phyloP scores from a whole-genome alignment of 2,888 invertebrate genomes.

The Trimorus sp. region DNA sequence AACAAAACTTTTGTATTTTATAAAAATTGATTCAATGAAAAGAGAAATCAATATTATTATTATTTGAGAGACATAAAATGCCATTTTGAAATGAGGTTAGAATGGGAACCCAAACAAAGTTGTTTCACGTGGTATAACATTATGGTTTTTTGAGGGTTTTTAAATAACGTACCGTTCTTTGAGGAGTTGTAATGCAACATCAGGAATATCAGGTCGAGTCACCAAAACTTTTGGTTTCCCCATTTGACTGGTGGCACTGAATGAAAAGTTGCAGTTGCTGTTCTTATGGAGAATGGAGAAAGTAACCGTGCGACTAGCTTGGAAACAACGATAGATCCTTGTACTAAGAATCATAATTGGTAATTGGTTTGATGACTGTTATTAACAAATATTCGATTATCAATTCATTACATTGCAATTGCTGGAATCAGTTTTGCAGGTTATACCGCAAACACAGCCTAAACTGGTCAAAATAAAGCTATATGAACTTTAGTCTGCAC shows the following conservation, averaged over 20 bases:
- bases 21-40: neutral
- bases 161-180: constrained; percentile 83
- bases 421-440: too few relatives aligned
- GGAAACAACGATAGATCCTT: constrained; percentile 18
- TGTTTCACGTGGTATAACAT: too few relatives aligned
- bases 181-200: constrained; percentile 85
- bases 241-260: constrained; percentile 67
- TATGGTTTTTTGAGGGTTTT: constrained; percentile 12
- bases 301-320: constrained; percentile 20
- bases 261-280: constrained; percentile 26
- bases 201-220: constrained; percentile 87
- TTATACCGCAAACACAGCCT: too few relatives aligned
- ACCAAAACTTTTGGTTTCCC: constrained; percentile 86
- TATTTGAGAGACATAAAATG: neutral
- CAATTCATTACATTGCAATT: too few relatives aligned
- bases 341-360: constrained; percentile 21
- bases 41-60: neutral
- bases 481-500: too few relatives aligned
- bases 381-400: too few relatives aligned
- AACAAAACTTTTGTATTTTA: too few relatives aligned
- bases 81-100: constrained; percentile 34
- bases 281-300: constrained; percentile 12
- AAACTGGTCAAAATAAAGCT: too few relatives aligned
- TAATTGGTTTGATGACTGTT: too few relatives aligned
- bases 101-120: neutral